Conservation (phyloP, 2,113 vertebrate genomes). For the Urocitellus parryii region DNA sequence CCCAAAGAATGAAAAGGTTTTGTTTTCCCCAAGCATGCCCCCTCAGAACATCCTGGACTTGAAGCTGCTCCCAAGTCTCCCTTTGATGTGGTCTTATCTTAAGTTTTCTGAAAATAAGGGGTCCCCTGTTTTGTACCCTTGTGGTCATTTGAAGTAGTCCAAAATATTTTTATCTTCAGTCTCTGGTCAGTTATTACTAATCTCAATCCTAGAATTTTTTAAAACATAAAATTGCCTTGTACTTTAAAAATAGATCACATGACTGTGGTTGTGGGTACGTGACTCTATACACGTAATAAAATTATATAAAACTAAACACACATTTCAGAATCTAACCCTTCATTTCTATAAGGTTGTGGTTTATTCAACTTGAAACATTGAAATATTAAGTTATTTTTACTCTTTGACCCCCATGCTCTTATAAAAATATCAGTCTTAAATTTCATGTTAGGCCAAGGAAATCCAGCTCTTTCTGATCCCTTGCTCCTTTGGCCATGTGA, state of each 20-base stretch:
- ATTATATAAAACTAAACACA: background rate
- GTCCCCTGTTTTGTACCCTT: conserved; percentile 1
- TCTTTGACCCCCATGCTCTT: conserved; percentile 41
- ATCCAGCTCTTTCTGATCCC: conserved; percentile 29
- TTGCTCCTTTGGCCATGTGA: background rate
- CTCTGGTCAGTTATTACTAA: background rate
- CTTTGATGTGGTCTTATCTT: conserved; percentile 4
- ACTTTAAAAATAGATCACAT: conserved; percentile 1
- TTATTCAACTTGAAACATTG: background rate
- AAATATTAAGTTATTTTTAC: conserved; percentile 43
- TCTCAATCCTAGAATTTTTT: background rate
- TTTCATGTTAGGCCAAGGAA: conserved; percentile 46
- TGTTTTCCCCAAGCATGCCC: conserved; percentile 41
- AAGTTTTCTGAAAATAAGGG: conserved; percentile 57
- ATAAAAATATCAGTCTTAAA: conserved; percentile 59
- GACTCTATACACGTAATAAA: background rate
- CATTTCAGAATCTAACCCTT: background rate
- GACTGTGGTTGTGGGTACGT: background rate
- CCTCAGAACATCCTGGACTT: background rate
- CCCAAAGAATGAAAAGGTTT: conserved; percentile 44
- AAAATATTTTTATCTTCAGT: conserved; percentile 52
- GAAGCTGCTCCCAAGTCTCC: conserved; percentile 29
- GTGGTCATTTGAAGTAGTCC: conserved; percentile 39
- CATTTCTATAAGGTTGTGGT: background rate
- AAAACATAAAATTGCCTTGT: background rate